phyloP scores from a whole-genome alignment of 2,113 vertebrate genomes.

The Pteropus alecto region DNA sequence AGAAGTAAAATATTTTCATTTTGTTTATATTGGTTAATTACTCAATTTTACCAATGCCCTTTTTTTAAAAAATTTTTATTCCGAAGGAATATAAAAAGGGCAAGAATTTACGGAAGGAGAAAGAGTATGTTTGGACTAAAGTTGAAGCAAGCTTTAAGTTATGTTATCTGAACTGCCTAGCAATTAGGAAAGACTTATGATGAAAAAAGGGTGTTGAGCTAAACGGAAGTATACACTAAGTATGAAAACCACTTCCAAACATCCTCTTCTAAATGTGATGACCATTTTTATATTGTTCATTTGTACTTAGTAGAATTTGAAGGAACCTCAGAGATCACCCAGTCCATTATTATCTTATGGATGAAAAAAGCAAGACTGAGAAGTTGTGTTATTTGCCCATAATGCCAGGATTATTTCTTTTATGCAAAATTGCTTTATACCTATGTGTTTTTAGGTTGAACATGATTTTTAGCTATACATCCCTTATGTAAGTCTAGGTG shows the following conservation, averaged over 20 bases:
- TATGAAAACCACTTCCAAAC: neutral
- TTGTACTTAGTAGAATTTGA: neutral
- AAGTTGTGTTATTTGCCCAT: neutral
- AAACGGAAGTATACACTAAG: conserved; percentile 27
- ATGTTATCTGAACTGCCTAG: conserved; percentile 9
- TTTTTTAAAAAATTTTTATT: neutral
- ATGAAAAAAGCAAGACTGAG: neutral
- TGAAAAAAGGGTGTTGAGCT: neutral
- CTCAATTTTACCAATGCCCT: neutral
- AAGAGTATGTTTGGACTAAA: neutral
- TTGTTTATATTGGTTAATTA: neutral
- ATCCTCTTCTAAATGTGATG: neutral
- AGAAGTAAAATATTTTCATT: neutral
- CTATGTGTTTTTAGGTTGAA: neutral
- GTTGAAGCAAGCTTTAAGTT: neutral
- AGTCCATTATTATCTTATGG: neutral
- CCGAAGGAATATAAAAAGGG: neutral
- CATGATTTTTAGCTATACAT: neutral
- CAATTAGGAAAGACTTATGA: conserved; percentile 52
- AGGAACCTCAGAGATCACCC: neutral
- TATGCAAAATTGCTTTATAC: neutral
- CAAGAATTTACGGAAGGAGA: neutral
- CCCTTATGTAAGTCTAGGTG: neutral
- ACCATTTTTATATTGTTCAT: neutral
- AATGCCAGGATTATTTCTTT: neutral